Evolutionary conservation across 2,888 invertebrate species (phyloP), one percentile per base, ranked within the genome.

Genomic region (Eupithecia inturbata): DNA sequence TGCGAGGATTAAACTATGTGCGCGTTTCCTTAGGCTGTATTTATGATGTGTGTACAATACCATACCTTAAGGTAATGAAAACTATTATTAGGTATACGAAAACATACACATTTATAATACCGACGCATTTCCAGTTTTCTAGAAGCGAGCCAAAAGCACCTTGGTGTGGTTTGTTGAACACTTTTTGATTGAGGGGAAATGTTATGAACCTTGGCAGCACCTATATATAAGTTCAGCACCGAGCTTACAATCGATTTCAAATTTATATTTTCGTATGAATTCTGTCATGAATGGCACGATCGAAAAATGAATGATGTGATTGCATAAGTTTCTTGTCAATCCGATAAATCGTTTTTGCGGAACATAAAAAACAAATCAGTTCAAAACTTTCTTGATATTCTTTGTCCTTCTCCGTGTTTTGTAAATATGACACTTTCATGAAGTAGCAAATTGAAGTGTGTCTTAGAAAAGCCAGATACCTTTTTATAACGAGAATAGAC

Each of bases 241-340:
- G 14, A 26, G 14, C 57, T 12, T 12, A 22, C 14, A 4, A 57
- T 4, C 26, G 26, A 9, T 57, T 57, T 5, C 5, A 57, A 57
- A 57, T 57, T 14, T 26, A 57, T 57, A 22, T 57, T 57, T 26
- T 14, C 4, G 57, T 14, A 12, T 1, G 57, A 62, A 62, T 19
- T 62, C 62, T 31, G 31, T 62, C 31, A 26, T 26, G 26, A 53
- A 53, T 60, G 26, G 10, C 60, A 60, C 64, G 57, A 67, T 72
- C 68, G 39, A 60, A 75, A 69, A 57, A 67, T 67, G 70, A 75
- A 63, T 75, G 70, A 72, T 75, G 67, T 72, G 72, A 72, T 75
- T 72, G 72, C 75, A 70, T 70, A 75, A 75, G 70, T 75, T 75
- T 64, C 67, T 49, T 68, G 72, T 70, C 72, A 67, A 72, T 70